These are phyloP conservation scores for Ursus arctos DNA, from an alignment of 2,113 vertebrate species.

Conservation along the genomic window DNA sequence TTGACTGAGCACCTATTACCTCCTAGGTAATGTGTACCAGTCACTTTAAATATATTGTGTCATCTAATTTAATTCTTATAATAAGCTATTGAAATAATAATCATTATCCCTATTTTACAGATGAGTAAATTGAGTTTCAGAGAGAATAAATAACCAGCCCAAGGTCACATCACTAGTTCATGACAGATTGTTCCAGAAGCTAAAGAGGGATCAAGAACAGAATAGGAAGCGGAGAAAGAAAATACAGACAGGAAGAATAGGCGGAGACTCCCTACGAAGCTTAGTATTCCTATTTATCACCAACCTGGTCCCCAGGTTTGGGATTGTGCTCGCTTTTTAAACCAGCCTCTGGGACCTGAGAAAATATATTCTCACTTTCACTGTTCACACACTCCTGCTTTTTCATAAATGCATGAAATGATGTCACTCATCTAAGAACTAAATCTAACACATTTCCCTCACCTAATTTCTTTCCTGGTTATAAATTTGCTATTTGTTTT, in stretches of 20 bases:
- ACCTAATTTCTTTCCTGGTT: constrained; percentile 20
- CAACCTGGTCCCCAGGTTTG: not conserved
- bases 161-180: not conserved
- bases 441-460: not conserved
- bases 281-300: constrained; percentile 18
- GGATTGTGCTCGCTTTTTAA: not conserved
- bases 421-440: not conserved
- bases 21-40: not conserved
- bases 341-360: not conserved
- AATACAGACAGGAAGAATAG: not conserved
- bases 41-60: constrained; percentile 52
- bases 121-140: constrained; percentile 60
- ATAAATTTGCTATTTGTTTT: constrained; percentile 11
- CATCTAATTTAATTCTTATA: constrained; percentile 61
- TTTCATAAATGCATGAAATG: constrained; percentile 14
- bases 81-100: constrained; percentile 61
- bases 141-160: constrained; percentile 42
- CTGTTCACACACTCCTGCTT: not conserved
- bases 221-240: not conserved
- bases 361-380: not conserved
- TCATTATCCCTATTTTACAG: constrained; percentile 60
- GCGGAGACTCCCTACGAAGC: not conserved
- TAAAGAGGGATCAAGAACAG: constrained; percentile 24
- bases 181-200: constrained; percentile 36
- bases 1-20: not conserved